Percentiles rank a stretch among this genome's conserved stretches.
These are phyloP conservation scores for Melanargia galathea DNA, from an alignment of 2,888 invertebrate genomes.

Conservation along the genomic window DNA sequence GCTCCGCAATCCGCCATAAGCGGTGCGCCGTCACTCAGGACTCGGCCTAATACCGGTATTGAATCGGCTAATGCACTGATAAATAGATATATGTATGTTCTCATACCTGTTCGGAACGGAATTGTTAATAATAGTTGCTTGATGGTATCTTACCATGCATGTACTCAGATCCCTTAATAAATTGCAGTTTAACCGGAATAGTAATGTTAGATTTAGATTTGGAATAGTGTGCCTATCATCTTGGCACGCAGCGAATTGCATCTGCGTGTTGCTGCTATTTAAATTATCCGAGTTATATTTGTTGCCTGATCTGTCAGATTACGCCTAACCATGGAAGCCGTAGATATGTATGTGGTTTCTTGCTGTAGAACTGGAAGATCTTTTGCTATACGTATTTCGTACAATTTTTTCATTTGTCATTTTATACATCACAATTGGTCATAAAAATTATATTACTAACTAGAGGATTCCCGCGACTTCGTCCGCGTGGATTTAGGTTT, in stretches of 20 bases:
- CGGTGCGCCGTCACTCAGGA: too few species aligned
- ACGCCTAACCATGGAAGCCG: too few species aligned
- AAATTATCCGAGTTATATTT: slow-evolving; percentile 30
- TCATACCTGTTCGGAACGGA: neutral
- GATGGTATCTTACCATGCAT: neutral
- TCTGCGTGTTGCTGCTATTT: slow-evolving; percentile 34
- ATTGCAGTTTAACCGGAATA: slow-evolving; percentile 2
- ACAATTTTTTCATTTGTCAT: too few species aligned
- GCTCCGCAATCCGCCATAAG: too few species aligned
- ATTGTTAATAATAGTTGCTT: neutral
- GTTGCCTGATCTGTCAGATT: slow-evolving; percentile 23
- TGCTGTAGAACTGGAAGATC: too few species aligned
- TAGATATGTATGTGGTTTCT: too few species aligned
- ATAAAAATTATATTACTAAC: too few species aligned
- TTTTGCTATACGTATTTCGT: too few species aligned
- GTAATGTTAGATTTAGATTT: slow-evolving; percentile 1
- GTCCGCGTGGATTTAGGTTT: too few species aligned
- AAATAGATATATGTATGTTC: neutral
- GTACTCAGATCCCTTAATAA: neutral
- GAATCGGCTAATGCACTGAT: neutral
- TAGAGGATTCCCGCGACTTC: too few species aligned
- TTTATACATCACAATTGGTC: too few species aligned
- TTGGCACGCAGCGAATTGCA: slow-evolving; percentile 24
- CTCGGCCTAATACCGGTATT: neutral
- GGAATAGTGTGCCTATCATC: slow-evolving; percentile 26